Conservation (phyloP, 2,797 vertebrate genomes). For the Poliocrania exsul region DNA sequence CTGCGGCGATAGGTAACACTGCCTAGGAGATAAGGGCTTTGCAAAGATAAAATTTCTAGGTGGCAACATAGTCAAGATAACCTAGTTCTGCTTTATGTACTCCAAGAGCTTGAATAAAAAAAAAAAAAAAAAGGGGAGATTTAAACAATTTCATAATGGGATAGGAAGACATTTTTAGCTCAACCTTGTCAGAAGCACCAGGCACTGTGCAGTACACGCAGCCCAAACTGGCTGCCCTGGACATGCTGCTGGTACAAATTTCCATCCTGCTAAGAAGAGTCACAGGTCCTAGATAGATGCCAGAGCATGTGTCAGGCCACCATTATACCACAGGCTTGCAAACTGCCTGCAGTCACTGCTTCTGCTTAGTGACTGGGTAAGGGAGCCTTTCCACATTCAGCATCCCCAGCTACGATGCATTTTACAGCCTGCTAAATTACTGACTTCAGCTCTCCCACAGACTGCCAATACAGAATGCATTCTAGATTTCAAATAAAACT, state of each 20-base stretch:
- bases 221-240: background rate
- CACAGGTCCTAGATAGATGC: background rate
- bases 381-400: background rate
- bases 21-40: background rate
- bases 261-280: background rate
- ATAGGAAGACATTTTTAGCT: background rate
- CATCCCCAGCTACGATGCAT: background rate
- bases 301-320: background rate
- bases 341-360: background rate
- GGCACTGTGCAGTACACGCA: background rate
- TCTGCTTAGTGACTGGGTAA: background rate
- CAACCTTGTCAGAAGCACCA: background rate
- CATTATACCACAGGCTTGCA: fast-evolving
- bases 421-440: background rate
- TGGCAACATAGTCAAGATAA: background rate
- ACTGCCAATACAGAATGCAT: background rate
- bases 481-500: background rate
- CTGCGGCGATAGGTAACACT: fast-evolving
- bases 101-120: background rate
- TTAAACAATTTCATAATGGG: background rate
- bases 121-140: too few relatives aligned
- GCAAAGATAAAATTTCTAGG: background rate
- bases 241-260: background rate
- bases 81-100: background rate
- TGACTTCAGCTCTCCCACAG: background rate